Base-by-base conservation (phyloP, 2,888 invertebrate genomes). In the Hololepta plana region DNA sequence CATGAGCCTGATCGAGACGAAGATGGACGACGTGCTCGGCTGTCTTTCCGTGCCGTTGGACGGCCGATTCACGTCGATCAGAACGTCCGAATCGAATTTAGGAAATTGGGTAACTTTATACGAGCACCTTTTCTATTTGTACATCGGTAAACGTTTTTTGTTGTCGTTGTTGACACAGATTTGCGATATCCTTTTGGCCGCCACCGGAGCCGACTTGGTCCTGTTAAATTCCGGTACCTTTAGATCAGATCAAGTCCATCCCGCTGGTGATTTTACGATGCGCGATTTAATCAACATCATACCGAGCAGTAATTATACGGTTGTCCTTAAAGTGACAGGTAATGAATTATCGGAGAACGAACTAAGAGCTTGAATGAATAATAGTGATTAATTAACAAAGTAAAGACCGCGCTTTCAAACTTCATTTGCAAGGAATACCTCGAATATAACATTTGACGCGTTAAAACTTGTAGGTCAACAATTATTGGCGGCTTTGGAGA, bases 181-280 rank as follows among this genome's bases (percentile, higher is more conserved):
- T 23, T 77, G 77, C 43, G 79, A 80, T 46, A 72, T 87, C 7
- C 67, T 87, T 31, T 54, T 88, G 31, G 79, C 85, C 0, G 77
- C 84, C 5, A 81, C 84, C 0, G 76, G 80, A 1, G 82, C 85
- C 0, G 88, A 90, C 49, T 59, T 84, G 26, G 82, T 84, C 5
- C 52, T 90, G 9, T 55, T 90, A 21, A 90, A 90, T 55, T 84
- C 87, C 1, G 88, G 84, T n/a, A 82, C 82, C 9, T 67, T 84
- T 37, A 56, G 82, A 23, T 77, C 77, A 3, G 82, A 84, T 38
- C 66, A 66, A 57, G 66, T 82, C 2, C 87, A 88, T 53, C 69
- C 76, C 1, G 73, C 76, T 1, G 88, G 90, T 0, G 72, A 75
- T 26, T 90, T 90, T 53, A 80, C 72, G 2, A 69, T 87, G 45